Evolutionary conservation across 2,797 vertebrate genomes (phyloP).

Genomic region (Cygnus olor): DNA sequence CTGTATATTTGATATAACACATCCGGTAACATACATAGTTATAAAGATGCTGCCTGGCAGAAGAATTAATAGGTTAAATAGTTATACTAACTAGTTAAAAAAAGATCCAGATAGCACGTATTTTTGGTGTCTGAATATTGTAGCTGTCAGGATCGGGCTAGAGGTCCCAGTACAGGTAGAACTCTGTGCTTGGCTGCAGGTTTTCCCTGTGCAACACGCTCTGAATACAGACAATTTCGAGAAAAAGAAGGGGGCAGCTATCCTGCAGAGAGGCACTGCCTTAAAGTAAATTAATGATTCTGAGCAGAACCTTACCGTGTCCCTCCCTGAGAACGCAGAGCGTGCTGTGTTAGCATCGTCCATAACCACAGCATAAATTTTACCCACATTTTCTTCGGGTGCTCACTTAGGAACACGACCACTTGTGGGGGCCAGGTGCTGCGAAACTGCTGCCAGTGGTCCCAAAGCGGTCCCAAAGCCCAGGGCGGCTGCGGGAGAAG

Average conservation of each 20-base stretch:
- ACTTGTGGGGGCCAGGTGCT: neutral
- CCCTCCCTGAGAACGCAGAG: neutral
- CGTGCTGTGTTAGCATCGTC: neutral
- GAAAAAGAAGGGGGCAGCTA: neutral
- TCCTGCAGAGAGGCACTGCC: neutral
- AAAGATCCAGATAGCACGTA: neutral
- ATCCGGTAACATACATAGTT: neutral
- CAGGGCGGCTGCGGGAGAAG: neutral
- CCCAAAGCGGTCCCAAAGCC: no score
- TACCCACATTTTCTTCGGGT: neutral
- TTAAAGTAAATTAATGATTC: neutral
- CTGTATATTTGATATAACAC: neutral
- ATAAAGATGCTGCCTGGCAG: neutral
- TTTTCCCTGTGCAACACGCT: neutral
- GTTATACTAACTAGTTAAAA: neutral
- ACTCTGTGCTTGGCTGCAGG: neutral
- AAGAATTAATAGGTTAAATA: neutral
- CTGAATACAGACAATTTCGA: neutral
- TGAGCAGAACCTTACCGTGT: neutral
- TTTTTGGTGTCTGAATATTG: neutral
- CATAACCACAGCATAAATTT: neutral
- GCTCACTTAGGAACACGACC: fast-evolving
- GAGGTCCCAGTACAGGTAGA: neutral
- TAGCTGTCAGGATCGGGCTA: neutral
- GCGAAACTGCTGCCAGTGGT: no score